Percentiles rank a stretch among this genome's conserved stretches.
Evolutionary conservation across 1,140 invertebrate genomes (phyloP).

Genomic region (Nephila pilipes): DNA sequence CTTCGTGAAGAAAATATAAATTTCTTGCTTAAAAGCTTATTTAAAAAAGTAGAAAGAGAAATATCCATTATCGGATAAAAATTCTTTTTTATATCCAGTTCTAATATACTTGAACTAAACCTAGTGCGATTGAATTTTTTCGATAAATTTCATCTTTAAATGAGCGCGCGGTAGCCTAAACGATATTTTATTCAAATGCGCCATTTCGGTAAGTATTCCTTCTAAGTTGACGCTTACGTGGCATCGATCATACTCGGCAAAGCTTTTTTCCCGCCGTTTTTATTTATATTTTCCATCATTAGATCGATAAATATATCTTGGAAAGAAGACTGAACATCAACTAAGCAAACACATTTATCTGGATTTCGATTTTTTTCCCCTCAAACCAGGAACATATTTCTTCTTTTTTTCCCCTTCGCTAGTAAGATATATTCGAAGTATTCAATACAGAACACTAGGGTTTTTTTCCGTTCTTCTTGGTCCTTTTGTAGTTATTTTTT

Average conservation of each 20-base stretch:
- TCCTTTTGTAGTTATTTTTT: not conserved
- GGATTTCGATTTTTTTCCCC: not conserved
- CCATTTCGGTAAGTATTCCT: constrained; percentile 37
- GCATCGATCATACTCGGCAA: constrained; percentile 45
- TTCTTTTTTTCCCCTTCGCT: not conserved
- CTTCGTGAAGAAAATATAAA: not conserved
- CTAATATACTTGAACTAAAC: not conserved
- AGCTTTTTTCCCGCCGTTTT: not conserved
- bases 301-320: not conserved
- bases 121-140: constrained; percentile 27
- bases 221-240: not conserved
- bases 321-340: not conserved
- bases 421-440: constrained; percentile 20
- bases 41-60: not conserved
- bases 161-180: constrained; percentile 20
- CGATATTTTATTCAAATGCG: constrained; percentile 59
- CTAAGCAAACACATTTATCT: constrained; percentile 53
- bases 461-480: not conserved
- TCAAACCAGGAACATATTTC: not conserved
- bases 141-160: constrained; percentile 37
- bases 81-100: not conserved
- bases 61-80: not conserved
- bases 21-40: not conserved
- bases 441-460: not conserved
- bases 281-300: not conserved